Evolutionary conservation across 2,888 invertebrate species (phyloP), one percentile per base, ranked within the genome.

Genomic region (Pharmacophagus antenor): DNA sequence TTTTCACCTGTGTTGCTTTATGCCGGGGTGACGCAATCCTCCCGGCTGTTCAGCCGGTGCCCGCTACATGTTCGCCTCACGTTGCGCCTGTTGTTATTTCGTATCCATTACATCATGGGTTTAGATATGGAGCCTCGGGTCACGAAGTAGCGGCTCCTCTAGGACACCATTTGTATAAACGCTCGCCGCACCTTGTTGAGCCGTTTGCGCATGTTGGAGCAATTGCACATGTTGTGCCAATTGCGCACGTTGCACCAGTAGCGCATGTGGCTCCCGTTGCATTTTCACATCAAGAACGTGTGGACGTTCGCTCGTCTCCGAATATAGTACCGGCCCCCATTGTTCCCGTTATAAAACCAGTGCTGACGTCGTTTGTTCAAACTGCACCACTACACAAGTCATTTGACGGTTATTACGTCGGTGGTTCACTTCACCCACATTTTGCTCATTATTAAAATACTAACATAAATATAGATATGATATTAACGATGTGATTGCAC

Each of bases 231-330:
- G 50, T 57, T 21, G 71, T 60, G 37, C 64, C 64, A 22, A 52
- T 65, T 6, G 58, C 58, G 1, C 62, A 63, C 42, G 64, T 76
- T 3, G 71, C 70, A 8, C 72, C 73, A n/a, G 42, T 79, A 0
- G 73, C 72, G 8, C 74, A 72, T 0, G 65, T 81, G 1, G 71
- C 74, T 27, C 91, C 91, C 42, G 80, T 87, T 2, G 86, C 92
- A 0, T 88, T 92, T 0, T 92, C 92, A 5, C 92, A 91, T 64
- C 92, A 92, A 68, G 89, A 92, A 62, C 87, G 92, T 12, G 73
- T 91, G 37, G 90, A 92, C 66, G 80, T 92, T 23, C 91, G 85
- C 25, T 70, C 80, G 3, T 70, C 79, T 0, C 82, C 84, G 15
- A 76, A 79, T 8, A 65, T 84, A 1, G 68, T 80, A 0, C 63